Evolutionary conservation across 2,888 invertebrate genomes (phyloP), one percentile per base, ranked within the genome.

Genomic region (Xestobium rufovillosum): DNA sequence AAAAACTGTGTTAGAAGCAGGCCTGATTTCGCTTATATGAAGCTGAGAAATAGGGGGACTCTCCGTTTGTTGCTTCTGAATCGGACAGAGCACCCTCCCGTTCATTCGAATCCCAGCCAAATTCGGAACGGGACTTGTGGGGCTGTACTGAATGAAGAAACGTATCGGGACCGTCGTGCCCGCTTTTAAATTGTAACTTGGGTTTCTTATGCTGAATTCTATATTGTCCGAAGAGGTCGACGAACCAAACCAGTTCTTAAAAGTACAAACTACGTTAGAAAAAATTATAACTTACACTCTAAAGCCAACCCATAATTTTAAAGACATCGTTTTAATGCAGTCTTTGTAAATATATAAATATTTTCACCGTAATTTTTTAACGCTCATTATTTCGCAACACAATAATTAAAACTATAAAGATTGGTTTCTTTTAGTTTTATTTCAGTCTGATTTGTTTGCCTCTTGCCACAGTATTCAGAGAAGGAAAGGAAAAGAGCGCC

Each of bases 131-230:
- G 64, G 64, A 30, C 61, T 65, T 1, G 65, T 51, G 1, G 67
- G 61, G 49, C 73, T 71, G 58, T 73, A 77, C 41, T 73, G 73
- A 1, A 77, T 73, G 58, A 76, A 77, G 58, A 79, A 75, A 2
- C 74, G 61, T 6, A 77, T 67, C 0, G 71, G 59, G 1, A 71
- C 63, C 0, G 75, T 71, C 2, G 73, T 71, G 0, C 73, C 75
- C 0, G 75, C 72, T 36, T 69, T 68, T 15, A 78, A 65, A 43
- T 67, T 69, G 64, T 73, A 72, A 28, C 71, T 70, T 0, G 70
- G 67, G 50, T 76, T 75, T 44, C 72, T 71, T 17, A 78, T 69
- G 39, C 73, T 71, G 55, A 72, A 78, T 46, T 73, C 71, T 14
- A 63, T 66, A 55, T 77, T 76, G 55, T 78, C 74, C 27, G 63